Percentiles rank a stretch among this genome's conserved stretches.
These are phyloP conservation scores for Galagoides demidoff DNA, from an alignment of 2,797 vertebrate species.

Conservation along the genomic window DNA sequence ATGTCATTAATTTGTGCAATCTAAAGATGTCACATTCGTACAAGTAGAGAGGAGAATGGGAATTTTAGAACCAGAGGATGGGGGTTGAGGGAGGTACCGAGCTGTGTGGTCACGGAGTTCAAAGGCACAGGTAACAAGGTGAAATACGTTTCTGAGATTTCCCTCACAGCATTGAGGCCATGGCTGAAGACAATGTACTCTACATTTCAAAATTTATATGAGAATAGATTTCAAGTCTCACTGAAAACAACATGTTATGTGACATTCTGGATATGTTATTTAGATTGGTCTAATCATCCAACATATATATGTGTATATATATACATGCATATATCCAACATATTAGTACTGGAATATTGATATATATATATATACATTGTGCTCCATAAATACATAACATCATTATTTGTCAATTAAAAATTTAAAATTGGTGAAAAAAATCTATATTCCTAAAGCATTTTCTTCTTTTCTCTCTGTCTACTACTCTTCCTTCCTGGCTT, in stretches of 20 bases:
- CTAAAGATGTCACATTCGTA: background rate
- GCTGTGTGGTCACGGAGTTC: fast-evolving
- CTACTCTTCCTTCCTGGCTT: background rate
- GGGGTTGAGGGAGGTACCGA: background rate
- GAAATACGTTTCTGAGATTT: background rate
- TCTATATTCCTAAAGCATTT: background rate
- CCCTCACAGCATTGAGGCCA: background rate
- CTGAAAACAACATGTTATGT: background rate
- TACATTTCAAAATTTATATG: background rate
- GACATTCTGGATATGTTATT: background rate
- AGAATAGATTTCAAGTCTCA: background rate
- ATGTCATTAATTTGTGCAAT: background rate
- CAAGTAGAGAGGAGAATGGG: background rate
- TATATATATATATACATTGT: background rate
- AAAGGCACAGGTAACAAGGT: background rate
- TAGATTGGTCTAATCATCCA: background rate
- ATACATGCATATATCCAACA: too few relatives aligned
- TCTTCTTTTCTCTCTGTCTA: background rate
- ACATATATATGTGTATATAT: background rate
- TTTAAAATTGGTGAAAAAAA: background rate
- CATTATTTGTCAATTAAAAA: background rate
- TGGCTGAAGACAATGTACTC: background rate
- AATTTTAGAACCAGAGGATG: background rate
- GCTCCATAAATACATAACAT: background rate
- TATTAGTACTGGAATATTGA: too few relatives aligned